These are phyloP conservation scores for Nerophis lumbriciformis DNA, from an alignment of 2,113 vertebrate species.

Conservation along the genomic window DNA sequence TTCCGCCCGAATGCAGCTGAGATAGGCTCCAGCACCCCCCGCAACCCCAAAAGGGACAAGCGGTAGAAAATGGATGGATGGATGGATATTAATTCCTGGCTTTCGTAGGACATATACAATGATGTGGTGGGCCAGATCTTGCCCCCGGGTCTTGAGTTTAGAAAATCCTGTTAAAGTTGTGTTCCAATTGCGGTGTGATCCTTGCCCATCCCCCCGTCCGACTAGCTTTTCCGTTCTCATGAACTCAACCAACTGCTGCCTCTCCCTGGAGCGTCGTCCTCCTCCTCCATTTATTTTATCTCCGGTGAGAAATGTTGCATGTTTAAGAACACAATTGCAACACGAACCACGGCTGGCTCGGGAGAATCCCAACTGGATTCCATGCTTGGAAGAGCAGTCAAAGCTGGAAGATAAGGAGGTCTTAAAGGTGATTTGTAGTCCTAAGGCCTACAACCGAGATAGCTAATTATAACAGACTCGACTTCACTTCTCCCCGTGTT, in stretches of 20 bases:
- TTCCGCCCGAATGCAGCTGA: too few relatives aligned
- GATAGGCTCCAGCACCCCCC: too few relatives aligned
- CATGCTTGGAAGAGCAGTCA: background rate
- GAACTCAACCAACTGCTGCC: slow-evolving; percentile 40
- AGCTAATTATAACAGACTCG: background rate
- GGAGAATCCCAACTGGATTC: slow-evolving; percentile 35
- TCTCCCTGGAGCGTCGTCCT: slow-evolving; percentile 38
- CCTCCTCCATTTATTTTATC: slow-evolving; percentile 19
- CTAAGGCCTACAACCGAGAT: slow-evolving; percentile 3
- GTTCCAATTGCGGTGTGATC: slow-evolving; percentile 7
- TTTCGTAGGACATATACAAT: too few relatives aligned
- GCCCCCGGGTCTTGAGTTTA: too few relatives aligned
- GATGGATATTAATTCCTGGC: too few relatives aligned
- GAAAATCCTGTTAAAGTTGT: too few relatives aligned
- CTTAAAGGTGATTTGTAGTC: slow-evolving; percentile 11
- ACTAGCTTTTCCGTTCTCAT: slow-evolving; percentile 55
- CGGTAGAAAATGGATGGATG: too few relatives aligned
- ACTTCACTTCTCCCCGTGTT: background rate
- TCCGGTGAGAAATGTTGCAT: slow-evolving; percentile 40
- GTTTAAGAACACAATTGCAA: slow-evolving; percentile 29
- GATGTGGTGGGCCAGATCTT: too few relatives aligned
- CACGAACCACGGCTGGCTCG: slow-evolving; percentile 34
- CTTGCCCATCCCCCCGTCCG: slow-evolving; percentile 14
- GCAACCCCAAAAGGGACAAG: too few relatives aligned
- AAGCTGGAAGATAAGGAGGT: slow-evolving; percentile 12